Base-by-base conservation (phyloP, 1,140 invertebrate species). In the Bombus breviceps region DNA sequence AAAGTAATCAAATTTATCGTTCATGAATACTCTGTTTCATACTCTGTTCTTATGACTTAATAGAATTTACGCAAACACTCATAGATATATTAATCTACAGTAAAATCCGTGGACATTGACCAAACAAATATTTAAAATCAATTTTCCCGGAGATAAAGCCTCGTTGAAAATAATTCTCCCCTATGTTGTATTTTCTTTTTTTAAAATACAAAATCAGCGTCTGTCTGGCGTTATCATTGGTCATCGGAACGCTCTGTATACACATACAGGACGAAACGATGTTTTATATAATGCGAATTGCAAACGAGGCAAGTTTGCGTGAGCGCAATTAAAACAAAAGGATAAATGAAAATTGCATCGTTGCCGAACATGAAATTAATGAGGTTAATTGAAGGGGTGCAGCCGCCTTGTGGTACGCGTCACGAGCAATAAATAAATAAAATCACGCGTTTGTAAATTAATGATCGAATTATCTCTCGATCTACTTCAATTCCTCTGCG, bases 281-380 rank as follows among this genome's bases (percentile, higher is more conserved):
- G 66, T 81, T 69, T 80, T 28, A 34, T 39, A 9, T 15, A 57
- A 18, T 53, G 8, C 43, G 47, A 81, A 81, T 59, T 28, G 53
- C 25, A 22, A 74, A 37, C 12, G 71, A 47, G 2, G 15, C 69
- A 47, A 47, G 32, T 64, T 81, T 73, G 37, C 37, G 10, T 8
- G 53, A 9, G 25, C 25, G 28, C 25, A 53, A 83, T 83, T 77
- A 77, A 77, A 77, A 77, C 41, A 83, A 77, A 68, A 62, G 72
- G 62, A 68, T 34, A 64, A 53, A 68, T 53, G 73, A 53, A 76
- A 77, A 68, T 68, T 53, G 25, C 43, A 53, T 28, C 43, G 72
- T 32, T 18, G 25, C 43, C 32, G 34, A 53, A 37, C 37, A 32
- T 64, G 39, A 43, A 68, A 53, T 66, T 66, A 66, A 53, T 39